Evolutionary conservation across 2,113 vertebrate species (phyloP), one percentile per base, ranked within the genome.

Genomic region (Aspiorhynchus laticeps): DNA sequence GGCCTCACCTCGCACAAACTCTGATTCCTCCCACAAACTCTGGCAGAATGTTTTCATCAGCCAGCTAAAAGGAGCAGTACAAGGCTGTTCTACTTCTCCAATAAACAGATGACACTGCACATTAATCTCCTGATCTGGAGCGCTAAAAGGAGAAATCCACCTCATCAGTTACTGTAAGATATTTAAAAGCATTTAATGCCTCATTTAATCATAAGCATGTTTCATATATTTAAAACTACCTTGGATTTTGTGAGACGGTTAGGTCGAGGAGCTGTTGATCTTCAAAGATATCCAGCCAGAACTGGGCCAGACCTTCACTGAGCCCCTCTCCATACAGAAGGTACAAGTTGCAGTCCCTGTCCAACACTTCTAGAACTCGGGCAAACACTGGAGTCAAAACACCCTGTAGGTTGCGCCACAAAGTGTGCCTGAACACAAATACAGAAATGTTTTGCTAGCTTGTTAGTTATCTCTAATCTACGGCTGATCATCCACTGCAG

Each of bases 361-460:
- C 95, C 87, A 95, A 84, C 0, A 93, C 88, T 43, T 93, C 95
- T 56, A 95, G 81, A 82, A 95, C 86, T 77, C 4, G 77, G 75
- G 83, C 94, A 83, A 95, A 89, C 11, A 92, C 43, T 0, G 94
- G 95, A 5, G 90, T 94, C 69, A 95, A 88, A 0, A 85, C 43
- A n/a, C 88, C 90, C 92, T 95, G 95, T 24, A 95, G 92, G 67
- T 79, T 87, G 17, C 94, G 92, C 95, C 95, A 95, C 65, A 95
- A 89, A 5, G 95, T 95, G 24, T 94, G 93, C 80, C 95, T 95
- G 76, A 43, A 86, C 69, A 65, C 8, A 73, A 38, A 73, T 1
- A 56, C 9, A 80, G 3, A 71, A 59, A 86, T 78, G 36, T 73
- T 41, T 24, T n/a, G 48, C 26, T 51, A 33, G n/a, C 26, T 10